Evolutionary conservation across 2,113 vertebrate species (phyloP).

Genomic region (Brachyhypopomus gauderio): DNA sequence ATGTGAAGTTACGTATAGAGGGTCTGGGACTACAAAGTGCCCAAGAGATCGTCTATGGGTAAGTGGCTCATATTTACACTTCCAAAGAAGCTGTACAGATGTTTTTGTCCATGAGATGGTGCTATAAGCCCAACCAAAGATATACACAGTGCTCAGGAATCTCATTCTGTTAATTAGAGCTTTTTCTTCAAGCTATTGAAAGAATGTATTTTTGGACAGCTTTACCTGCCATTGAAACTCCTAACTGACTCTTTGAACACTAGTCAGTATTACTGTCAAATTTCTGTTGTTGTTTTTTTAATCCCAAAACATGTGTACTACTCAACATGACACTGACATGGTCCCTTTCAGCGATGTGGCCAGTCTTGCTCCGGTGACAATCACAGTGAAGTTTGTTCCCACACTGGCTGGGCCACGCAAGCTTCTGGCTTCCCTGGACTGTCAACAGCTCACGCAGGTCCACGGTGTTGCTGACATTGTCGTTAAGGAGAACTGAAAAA

Average conservation of each 20-base stretch:
- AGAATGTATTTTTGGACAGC: too few species aligned
- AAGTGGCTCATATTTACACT: constrained; percentile 54
- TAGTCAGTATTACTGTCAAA: background rate
- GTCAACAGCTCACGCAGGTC: too few species aligned
- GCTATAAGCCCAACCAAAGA: too few species aligned
- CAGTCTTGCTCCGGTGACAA: constrained; percentile 70
- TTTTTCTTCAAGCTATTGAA: too few species aligned
- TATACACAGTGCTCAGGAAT: too few species aligned
- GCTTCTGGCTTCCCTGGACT: constrained; percentile 75
- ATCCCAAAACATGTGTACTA: too few species aligned
- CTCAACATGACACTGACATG: background rate
- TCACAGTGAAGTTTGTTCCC: constrained; percentile 78
- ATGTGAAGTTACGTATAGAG: constrained; percentile 79
- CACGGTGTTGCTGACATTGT: too few species aligned
- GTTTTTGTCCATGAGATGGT: background rate
- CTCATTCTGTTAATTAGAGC: too few species aligned
- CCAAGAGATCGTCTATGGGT: constrained; percentile 78
- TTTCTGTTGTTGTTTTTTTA: background rate
- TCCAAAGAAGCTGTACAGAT: background rate
- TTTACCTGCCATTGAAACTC: too few species aligned
- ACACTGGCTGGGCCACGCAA: constrained; percentile 77
- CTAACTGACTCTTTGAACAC: too few species aligned
- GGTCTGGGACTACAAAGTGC: constrained; percentile 79
- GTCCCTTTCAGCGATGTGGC: constrained; percentile 77
- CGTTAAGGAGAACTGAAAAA: too few species aligned